phyloP scores from a whole-genome alignment of 2,888 invertebrate species.

The Pedicia rivosa region DNA sequence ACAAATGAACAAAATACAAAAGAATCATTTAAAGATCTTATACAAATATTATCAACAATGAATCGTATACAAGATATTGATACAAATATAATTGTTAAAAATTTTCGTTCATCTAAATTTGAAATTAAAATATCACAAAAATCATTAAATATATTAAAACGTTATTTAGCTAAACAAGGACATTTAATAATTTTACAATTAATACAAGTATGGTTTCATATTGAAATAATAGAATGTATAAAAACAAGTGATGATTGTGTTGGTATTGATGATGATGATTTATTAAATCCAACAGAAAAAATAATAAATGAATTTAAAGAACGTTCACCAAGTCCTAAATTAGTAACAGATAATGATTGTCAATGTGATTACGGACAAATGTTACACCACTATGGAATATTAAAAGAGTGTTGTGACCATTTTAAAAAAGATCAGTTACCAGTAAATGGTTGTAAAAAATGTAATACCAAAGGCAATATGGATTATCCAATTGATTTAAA shows the following conservation, averaged over 20 bases:
- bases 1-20: conserved; percentile 13
- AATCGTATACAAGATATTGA: conserved; percentile 24
- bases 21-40: conserved; percentile 25
- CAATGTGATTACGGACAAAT: too few species aligned
- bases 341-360: too few species aligned
- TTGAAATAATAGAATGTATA: conserved; percentile 24
- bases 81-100: conserved; percentile 20
- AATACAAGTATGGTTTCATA: conserved; percentile 43
- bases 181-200: conserved; percentile 55
- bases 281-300: neutral
- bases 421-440: conserved; percentile 10
- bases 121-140: conserved; percentile 50
- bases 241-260: conserved; percentile 1
- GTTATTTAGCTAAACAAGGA: conserved; percentile 48
- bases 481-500: too few species aligned
- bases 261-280: conserved; percentile 5
- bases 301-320: neutral
- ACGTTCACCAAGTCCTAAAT: too few species aligned
- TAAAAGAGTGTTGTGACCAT: too few species aligned
- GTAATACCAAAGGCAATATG: too few species aligned
- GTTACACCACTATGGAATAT: too few species aligned
- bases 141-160: conserved; percentile 42
- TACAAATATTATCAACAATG: conserved; percentile 25
- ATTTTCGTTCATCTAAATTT: conserved; percentile 51
- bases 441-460: too few species aligned